Evolutionary conservation across 2,888 invertebrate species (phyloP).

Genomic region (Ormyrus labotus): DNA sequence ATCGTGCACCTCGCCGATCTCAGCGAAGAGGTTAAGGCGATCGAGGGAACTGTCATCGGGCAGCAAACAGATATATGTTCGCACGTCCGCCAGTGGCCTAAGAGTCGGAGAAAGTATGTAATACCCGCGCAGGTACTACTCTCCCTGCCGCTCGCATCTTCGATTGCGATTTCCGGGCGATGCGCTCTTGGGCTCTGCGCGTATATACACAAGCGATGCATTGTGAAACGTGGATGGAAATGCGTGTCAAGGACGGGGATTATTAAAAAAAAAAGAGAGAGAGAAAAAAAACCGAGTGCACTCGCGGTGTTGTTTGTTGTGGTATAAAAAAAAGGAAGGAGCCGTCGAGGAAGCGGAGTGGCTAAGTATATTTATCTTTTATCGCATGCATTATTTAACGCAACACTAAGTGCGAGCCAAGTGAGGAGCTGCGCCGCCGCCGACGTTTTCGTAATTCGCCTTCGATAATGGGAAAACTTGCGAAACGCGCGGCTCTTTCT

Average conservation of each 20-base stretch:
- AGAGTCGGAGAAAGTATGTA: too few species aligned
- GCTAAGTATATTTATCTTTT: conserved; percentile 53
- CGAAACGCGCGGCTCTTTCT: background rate
- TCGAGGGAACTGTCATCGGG: too few species aligned
- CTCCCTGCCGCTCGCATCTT: background rate
- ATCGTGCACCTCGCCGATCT: too few species aligned
- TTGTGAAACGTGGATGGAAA: conserved; percentile 34
- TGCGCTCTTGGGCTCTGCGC: background rate
- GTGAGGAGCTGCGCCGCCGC: background rate
- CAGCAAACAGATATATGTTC: too few species aligned
- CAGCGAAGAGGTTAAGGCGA: too few species aligned
- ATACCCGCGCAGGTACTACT: too few species aligned
- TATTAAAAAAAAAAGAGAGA: conserved; percentile 20
- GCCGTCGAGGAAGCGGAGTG: background rate
- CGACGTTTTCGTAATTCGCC: conserved; percentile 9
- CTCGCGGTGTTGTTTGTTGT: background rate
- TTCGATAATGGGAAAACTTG: background rate
- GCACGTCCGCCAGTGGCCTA: too few species aligned
- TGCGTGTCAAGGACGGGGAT: conserved; percentile 50
- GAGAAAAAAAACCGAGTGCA: conserved; percentile 15
- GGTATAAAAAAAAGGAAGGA: conserved; percentile 4
- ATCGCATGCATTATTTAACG: conserved; percentile 50
- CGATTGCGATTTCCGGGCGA: conserved; percentile 32
- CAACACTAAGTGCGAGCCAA: background rate
- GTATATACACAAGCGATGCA: background rate